Conservation (phyloP, 2,797 vertebrate species). For the Scomberomorus guttatus region DNA sequence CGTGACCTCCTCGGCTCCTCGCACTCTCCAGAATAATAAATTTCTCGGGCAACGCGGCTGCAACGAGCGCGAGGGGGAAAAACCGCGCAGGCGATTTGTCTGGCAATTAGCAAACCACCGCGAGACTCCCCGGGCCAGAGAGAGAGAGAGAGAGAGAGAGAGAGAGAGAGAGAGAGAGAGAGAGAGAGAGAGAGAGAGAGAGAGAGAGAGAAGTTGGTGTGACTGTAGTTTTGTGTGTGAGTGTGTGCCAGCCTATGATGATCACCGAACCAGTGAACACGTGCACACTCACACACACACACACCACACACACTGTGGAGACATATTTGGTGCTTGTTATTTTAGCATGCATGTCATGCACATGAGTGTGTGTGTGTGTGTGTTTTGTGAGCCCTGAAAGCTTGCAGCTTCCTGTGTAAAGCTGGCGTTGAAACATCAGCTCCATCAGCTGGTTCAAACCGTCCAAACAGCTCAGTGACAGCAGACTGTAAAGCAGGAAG, state of each 20-base stretch:
- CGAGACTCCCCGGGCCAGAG: conserved; percentile 69
- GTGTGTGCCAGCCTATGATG: background rate
- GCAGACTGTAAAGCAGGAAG: conserved; percentile 3
- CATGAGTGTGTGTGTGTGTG: background rate
- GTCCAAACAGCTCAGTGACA: conserved; percentile 29
- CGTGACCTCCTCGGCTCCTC: conserved; percentile 82
- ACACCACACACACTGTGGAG: background rate
- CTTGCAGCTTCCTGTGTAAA: conserved; percentile 44
- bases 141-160: conserved; percentile 25
- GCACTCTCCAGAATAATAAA: conserved; percentile 82
- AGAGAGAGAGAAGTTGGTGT: conserved; percentile 28
- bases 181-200: conserved; percentile 34
- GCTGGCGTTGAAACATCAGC: conserved; percentile 52
- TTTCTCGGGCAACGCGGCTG: conserved; percentile 73
- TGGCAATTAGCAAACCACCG: conserved; percentile 84
- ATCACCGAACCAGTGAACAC: background rate
- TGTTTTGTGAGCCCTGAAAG: conserved; percentile 7
- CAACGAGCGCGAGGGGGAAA: conserved; percentile 34
- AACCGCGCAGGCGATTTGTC: conserved; percentile 80
- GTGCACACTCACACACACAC: too few relatives aligned
- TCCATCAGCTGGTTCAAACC: conserved; percentile 41
- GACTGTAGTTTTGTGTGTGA: conserved; percentile 5
- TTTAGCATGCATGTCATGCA: background rate
- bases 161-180: conserved; percentile 48
- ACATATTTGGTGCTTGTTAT: background rate